Evolutionary conservation across 2,797 vertebrate genomes (phyloP).

Genomic region (Enteromius anoplus): DNA sequence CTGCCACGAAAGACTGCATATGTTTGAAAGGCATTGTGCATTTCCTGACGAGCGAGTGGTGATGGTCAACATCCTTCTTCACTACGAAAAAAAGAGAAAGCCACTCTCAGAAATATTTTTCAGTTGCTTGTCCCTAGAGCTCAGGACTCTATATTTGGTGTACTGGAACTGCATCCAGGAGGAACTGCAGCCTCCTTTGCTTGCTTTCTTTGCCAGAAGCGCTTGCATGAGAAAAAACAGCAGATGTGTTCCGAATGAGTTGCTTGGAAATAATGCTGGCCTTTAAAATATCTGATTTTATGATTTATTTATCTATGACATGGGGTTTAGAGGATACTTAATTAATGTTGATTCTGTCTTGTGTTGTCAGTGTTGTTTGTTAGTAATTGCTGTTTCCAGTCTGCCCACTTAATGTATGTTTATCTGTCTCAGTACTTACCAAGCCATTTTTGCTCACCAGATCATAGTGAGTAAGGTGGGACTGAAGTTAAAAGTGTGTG

Average conservation of each 20-base stretch:
- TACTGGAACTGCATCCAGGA: slow-evolving; percentile 48
- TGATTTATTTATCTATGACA: slow-evolving; percentile 33
- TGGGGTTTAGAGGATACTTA: not conserved
- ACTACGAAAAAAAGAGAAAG: not conserved
- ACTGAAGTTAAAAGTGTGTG: slow-evolving; percentile 26
- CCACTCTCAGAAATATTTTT: not conserved
- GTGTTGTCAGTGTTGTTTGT: slow-evolving; percentile 38
- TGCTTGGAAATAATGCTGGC: slow-evolving; percentile 46
- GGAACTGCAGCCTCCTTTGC: slow-evolving; percentile 14
- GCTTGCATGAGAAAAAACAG: slow-evolving; percentile 54
- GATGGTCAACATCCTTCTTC: not conserved
- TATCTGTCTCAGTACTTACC: slow-evolving; percentile 29
- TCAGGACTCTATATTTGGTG: slow-evolving; percentile 43
- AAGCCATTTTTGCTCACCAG: not conserved
- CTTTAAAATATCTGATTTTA: slow-evolving; percentile 26
- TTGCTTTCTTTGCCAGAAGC: slow-evolving; percentile 42
- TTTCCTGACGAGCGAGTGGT: not conserved
- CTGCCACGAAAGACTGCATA: slow-evolving; percentile 4
- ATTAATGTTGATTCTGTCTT: slow-evolving; percentile 23
- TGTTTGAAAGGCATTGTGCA: not conserved
- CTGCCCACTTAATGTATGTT: slow-evolving; percentile 16
- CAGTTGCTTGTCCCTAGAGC: not conserved
- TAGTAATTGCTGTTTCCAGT: slow-evolving; percentile 26
- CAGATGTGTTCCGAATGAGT: slow-evolving; percentile 37
- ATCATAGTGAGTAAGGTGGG: not conserved